Evolutionary conservation across 2,888 invertebrate genomes (phyloP).

Genomic region (Petrolisthes manimaculis): DNA sequence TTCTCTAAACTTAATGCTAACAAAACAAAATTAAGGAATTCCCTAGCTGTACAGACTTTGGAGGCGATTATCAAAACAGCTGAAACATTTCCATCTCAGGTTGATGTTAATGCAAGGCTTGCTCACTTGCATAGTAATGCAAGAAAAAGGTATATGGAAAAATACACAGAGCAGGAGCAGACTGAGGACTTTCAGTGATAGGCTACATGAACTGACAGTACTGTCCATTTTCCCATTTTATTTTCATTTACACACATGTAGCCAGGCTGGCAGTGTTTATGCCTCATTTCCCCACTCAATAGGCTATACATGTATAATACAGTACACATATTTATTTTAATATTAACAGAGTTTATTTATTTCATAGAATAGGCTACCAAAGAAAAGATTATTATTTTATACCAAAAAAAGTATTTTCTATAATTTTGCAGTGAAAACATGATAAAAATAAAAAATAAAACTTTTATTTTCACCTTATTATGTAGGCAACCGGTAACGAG

Average conservation of each 20-base stretch:
- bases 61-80: slow-evolving; percentile 25
- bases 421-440: not conserved
- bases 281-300: not conserved
- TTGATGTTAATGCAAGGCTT: slow-evolving; percentile 28
- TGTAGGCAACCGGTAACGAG: no score
- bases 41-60: slow-evolving; percentile 22
- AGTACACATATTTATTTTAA: not conserved
- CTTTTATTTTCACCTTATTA: slow-evolving; percentile 16
- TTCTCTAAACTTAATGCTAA: slow-evolving; percentile 29
- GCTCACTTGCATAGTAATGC: slow-evolving; percentile 19
- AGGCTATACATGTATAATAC: not conserved
- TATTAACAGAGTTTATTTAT: not conserved
- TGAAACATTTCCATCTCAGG: slow-evolving; percentile 15
- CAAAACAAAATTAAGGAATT: slow-evolving; percentile 33
- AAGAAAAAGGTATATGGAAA: slow-evolving; percentile 28
- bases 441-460: slow-evolving; percentile 12
- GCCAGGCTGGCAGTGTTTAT: not conserved
- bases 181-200: not conserved
- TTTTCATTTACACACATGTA: slow-evolving; percentile 17
- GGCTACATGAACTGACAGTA: slow-evolving; percentile 9
- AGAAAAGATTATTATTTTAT: slow-evolving; percentile 18
- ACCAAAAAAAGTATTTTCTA: slow-evolving; percentile 16
- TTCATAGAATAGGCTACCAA: slow-evolving; percentile 19
- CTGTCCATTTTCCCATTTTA: not conserved
- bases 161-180: slow-evolving; percentile 29